Evolutionary conservation across 2,113 vertebrate species (phyloP).

Genomic region (Antigone vipio): DNA sequence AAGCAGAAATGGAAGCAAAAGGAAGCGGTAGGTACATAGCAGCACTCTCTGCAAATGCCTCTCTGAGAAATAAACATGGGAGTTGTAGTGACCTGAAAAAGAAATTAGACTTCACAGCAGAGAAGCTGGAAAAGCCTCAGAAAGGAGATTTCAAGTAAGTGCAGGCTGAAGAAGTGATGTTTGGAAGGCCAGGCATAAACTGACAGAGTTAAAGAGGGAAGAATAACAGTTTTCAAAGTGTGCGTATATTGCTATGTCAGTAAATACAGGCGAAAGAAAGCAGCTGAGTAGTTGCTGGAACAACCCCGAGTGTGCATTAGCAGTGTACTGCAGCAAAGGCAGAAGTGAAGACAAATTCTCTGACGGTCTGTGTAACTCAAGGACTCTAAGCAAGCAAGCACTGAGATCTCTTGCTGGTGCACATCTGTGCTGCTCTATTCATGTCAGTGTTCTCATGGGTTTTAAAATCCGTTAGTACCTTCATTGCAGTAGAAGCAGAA

Average conservation of each 20-base stretch:
- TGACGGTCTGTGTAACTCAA: neutral
- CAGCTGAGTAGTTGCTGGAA: neutral
- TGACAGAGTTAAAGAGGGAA: neutral
- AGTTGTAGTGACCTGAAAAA: neutral
- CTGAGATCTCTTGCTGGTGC: neutral
- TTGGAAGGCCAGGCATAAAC: neutral
- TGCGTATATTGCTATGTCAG: neutral
- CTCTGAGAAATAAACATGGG: neutral
- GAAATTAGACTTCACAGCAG: neutral
- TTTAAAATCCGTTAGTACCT: neutral
- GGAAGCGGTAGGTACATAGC: neutral
- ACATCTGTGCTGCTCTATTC: neutral
- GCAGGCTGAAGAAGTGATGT: neutral
- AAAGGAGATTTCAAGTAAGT: neutral
- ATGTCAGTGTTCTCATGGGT: fast-evolving
- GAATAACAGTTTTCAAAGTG: neutral
- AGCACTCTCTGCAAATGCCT: neutral
- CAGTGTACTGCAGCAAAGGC: neutral
- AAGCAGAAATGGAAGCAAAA: neutral
- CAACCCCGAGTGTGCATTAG: neutral
- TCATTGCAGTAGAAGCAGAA: neutral
- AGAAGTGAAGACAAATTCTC: neutral
- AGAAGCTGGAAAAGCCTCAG: neutral
- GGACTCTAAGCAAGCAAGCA: neutral
- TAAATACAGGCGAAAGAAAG: neutral